Evolutionary conservation across 2,113 vertebrate genomes (phyloP), one percentile per base, ranked within the genome.

Genomic region (Tringa solitaria): DNA sequence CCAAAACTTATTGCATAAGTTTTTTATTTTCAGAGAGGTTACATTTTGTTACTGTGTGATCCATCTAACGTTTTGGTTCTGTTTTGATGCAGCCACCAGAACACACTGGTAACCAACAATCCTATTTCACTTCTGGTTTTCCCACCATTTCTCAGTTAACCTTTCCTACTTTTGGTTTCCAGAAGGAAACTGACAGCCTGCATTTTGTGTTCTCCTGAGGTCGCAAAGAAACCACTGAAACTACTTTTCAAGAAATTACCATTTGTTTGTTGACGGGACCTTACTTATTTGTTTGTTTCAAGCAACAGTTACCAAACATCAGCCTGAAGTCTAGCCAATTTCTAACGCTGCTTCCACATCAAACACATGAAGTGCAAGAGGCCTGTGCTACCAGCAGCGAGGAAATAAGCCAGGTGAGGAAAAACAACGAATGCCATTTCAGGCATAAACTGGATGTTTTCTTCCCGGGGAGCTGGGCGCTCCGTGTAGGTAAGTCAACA

Each of bases 351-450:
- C 27, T 83, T 48, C 23, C 50, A 53, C 30, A 57, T 3, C 4
- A 32, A 48, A 9, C 2, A 15, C 0, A 3, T 8, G 21, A 51
- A 64, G 46, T 0, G 0, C 45, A 16, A 41, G 32, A 78, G 46
- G 56, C 73, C 45, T 43, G 14, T 0, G 0, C 32, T 15, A 65
- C 32, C 35, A 57, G 33, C 35, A 69, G 43, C 53, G 16, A 64
- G 23, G 30, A 80, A 74, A 20, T 1, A 8, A 11, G 14, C 0
- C 0, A n/a, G 2, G 6, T 8, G 57, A 50, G 12, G 2, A 33
- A 68, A 56, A 68, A 17, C 45, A 54, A 14, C 16, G 7, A 27
- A 7, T 2, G 6, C 59, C 8, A 6, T 23, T 48, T 17, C 59
- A 56, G 20, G 26, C 2, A 0, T 10, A 80, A 67, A 64, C 14